A percentile compares a stretch with the other conserved stretches of the same genome.
Evolutionary conservation across 2,113 vertebrate genomes (phyloP).

Genomic region (Elephas maximus): DNA sequence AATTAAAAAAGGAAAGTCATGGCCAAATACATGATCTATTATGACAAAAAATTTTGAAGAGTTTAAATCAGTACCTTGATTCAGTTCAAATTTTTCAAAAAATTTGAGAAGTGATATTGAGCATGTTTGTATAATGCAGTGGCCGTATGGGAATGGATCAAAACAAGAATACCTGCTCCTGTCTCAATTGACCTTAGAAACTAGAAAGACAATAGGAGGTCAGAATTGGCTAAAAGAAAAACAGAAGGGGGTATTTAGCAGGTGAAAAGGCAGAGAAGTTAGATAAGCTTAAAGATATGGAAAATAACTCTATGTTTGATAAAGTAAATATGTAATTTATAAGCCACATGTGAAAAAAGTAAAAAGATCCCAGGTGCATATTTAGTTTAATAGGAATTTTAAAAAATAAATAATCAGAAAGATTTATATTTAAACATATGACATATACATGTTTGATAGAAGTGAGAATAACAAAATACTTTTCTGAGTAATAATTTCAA

Average conservation of each 20-base stretch:
- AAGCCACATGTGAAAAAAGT: not conserved
- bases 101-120: not conserved
- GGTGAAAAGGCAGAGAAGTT: not conserved
- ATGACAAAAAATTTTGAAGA: slow-evolving; percentile 23
- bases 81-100: not conserved
- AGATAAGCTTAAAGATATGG: not conserved
- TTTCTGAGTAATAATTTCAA: not conserved
- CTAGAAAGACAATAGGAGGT: not conserved
- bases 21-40: not conserved
- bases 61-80: not conserved
- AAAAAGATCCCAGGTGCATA: not conserved
- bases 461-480: slow-evolving; percentile 12
- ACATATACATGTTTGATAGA: not conserved
- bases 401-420: not conserved
- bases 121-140: not conserved
- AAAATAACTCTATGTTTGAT: not conserved
- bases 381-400: not conserved
- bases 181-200: not conserved
- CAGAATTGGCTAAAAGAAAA: not conserved
- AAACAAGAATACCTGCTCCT: not conserved
- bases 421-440: not conserved
- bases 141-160: not conserved
- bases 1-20: slow-evolving; percentile 27
- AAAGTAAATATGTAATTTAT: not conserved
- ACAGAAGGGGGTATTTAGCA: not conserved